Conservation (phyloP, 1,140 invertebrate species). For the Sesamia nonagrioides region DNA sequence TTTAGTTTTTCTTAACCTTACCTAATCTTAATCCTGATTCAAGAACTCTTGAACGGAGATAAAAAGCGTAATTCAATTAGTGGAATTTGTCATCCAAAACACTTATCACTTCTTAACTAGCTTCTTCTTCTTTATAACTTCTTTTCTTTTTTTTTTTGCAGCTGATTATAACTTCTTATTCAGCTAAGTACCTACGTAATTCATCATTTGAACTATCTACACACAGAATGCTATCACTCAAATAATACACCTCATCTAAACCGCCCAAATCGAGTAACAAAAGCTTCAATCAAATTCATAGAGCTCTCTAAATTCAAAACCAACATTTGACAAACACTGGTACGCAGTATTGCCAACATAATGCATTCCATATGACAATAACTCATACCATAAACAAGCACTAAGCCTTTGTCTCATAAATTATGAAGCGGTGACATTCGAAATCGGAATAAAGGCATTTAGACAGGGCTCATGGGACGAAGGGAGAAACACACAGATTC, state of each 20-base stretch:
- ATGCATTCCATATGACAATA: conserved; percentile 58
- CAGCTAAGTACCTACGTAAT: too few species aligned
- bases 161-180: too few species aligned
- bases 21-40: too few species aligned
- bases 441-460: conserved; percentile 73
- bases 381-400: conserved; percentile 63
- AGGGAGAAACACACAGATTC: conserved; percentile 55
- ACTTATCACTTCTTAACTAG: too few species aligned
- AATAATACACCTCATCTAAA: neutral
- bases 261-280: neutral
- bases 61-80: too few species aligned
- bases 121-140: too few species aligned
- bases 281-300: conserved; percentile 2
- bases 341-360: conserved; percentile 20
- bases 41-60: too few species aligned
- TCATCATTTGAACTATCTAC: too few species aligned
- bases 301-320: conserved; percentile 16
- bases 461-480: conserved; percentile 49
- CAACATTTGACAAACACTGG: conserved; percentile 28
- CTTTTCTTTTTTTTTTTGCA: too few species aligned
- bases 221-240: too few species aligned
- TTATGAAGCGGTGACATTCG: conserved; percentile 77
- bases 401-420: conserved; percentile 72
- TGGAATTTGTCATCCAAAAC: too few species aligned
- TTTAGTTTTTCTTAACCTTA: too few species aligned